Evolutionary conservation across 2,113 vertebrate genomes (phyloP).

Genomic region (Mastomys coucha): DNA sequence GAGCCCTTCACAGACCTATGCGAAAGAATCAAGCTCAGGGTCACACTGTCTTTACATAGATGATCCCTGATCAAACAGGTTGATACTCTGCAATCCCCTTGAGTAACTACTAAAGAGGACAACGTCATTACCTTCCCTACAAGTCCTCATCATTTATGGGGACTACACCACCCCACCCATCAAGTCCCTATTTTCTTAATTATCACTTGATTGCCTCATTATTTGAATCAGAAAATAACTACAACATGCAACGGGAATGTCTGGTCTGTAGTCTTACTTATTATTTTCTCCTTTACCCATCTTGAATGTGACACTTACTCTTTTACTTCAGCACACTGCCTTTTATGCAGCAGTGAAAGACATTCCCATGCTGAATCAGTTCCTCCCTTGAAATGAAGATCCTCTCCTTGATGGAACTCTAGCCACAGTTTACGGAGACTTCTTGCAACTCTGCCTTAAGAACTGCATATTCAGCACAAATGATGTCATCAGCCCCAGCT

Average conservation of each 20-base stretch:
- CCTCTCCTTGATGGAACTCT: not conserved
- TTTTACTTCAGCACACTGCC: not conserved
- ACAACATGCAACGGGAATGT: not conserved
- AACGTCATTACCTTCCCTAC: not conserved
- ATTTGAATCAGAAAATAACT: not conserved
- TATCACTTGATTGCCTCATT: not conserved
- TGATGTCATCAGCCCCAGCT: not conserved
- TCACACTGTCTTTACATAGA: not conserved
- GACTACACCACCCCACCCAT: rapidly evolving
- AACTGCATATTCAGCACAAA: not conserved
- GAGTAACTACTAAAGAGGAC: not conserved
- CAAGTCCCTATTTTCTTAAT: not conserved
- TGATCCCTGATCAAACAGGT: not conserved
- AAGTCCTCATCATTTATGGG: not conserved
- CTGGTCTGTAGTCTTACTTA: not conserved
- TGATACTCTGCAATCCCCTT: not conserved
- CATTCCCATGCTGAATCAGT: not conserved
- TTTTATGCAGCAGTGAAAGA: not conserved
- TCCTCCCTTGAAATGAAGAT: not conserved
- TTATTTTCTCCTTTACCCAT: not conserved
- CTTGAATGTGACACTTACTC: not conserved
- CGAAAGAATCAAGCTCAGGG: not conserved
- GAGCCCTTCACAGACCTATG: not conserved
- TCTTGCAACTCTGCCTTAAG: not conserved
- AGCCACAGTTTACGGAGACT: not conserved